These are phyloP conservation scores for Lota lota DNA, from an alignment of 2,113 vertebrate genomes.

Conservation along the genomic window DNA sequence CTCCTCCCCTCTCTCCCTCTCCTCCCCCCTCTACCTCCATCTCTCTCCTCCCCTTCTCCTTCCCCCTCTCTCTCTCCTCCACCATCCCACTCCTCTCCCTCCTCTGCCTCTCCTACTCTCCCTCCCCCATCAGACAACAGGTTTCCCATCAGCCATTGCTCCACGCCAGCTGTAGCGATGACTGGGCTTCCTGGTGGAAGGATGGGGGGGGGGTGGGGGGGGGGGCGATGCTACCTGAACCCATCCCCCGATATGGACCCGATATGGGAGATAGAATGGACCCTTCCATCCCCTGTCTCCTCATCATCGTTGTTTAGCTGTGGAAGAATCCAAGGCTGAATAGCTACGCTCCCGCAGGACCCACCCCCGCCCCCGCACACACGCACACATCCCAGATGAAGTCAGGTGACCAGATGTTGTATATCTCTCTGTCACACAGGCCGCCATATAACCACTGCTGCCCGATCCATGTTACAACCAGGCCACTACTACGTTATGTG, in stretches of 20 bases:
- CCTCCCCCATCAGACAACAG: no score
- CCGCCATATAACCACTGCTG: constrained; percentile 57
- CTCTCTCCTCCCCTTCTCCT: no score
- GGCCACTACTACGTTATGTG: constrained; percentile 34
- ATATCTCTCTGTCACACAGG: constrained; percentile 66
- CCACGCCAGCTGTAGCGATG: no score
- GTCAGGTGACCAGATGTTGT: constrained; percentile 75
- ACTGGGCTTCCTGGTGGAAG: background rate
- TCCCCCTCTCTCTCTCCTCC: no score
- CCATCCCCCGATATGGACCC: background rate
- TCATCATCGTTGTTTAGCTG: background rate
- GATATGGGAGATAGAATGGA: background rate
- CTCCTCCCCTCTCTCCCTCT: no score
- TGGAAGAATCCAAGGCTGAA: background rate
- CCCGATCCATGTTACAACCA: constrained; percentile 51
- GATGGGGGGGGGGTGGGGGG: background rate
- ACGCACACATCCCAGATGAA: constrained; percentile 49
- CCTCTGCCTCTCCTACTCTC: no score
- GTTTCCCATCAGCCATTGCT: no score
- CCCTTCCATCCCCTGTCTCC: background rate
- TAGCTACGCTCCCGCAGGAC: background rate
- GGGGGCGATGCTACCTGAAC: background rate
- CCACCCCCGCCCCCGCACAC: background rate
- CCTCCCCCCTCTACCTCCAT: no score
- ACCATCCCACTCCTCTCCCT: no score